phyloP scores from a whole-genome alignment of 2,888 invertebrate genomes.

The Fragum whitleyi region DNA sequence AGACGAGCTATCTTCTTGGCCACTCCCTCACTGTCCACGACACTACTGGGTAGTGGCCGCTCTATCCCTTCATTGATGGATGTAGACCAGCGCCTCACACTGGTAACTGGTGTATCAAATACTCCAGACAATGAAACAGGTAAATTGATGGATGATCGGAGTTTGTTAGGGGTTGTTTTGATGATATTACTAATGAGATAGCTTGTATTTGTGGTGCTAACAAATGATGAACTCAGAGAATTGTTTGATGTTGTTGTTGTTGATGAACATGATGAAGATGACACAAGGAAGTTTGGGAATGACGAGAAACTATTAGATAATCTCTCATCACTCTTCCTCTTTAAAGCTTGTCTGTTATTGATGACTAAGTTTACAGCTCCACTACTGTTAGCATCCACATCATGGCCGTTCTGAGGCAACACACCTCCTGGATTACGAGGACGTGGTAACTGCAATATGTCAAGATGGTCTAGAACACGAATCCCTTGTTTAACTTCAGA shows the following conservation, averaged over 20 bases:
- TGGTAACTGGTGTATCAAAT: conserved; percentile 17
- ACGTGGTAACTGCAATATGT: conserved; percentile 62
- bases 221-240: neutral
- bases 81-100: conserved; percentile 34
- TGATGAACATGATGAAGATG: conserved; percentile 9
- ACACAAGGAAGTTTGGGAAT: conserved; percentile 19
- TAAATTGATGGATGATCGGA: conserved; percentile 1
- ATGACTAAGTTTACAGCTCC: conserved; percentile 53
- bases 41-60: conserved; percentile 59
- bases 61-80: conserved; percentile 61
- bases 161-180: conserved; percentile 48
- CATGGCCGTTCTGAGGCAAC: conserved; percentile 48
- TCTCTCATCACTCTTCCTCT: conserved; percentile 20
- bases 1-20: conserved; percentile 66
- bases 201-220: conserved; percentile 45
- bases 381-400: conserved; percentile 32
- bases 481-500: conserved; percentile 40
- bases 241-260: neutral
- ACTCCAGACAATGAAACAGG: conserved; percentile 18
- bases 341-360: conserved; percentile 38
- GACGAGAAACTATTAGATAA: conserved; percentile 13
- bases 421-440: conserved; percentile 63
- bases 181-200: conserved; percentile 58
- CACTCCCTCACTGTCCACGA: conserved; percentile 63
- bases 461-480: conserved; percentile 50